Percentiles rank a stretch among this genome's conserved stretches.
Conservation (phyloP, 2,113 vertebrate species). For the Vidua chalybeata region DNA sequence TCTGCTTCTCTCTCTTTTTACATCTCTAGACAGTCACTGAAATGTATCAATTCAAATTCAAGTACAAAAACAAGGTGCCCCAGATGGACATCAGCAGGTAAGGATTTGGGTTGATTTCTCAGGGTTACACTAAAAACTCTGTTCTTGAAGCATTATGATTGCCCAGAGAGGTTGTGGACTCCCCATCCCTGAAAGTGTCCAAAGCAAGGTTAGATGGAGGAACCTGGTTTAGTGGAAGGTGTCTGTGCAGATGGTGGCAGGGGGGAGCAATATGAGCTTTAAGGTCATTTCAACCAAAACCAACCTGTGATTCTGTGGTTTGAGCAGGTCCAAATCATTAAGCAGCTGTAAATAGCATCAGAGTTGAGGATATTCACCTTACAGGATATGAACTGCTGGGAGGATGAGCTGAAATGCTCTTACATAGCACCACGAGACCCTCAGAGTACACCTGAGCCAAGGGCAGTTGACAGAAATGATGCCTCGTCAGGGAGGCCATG, state of each 20-base stretch:
- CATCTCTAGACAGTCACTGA: slow-evolving; percentile 88
- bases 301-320: background rate
- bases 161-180: background rate
- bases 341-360: background rate
- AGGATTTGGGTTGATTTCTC: slow-evolving; percentile 7
- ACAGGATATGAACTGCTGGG: background rate
- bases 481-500: background rate
- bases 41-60: slow-evolving; percentile 91
- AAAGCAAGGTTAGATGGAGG: background rate
- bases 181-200: background rate
- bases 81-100: slow-evolving; percentile 90
- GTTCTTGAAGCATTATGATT: background rate
- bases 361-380: background rate
- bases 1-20: slow-evolving; percentile 18
- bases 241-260: background rate
- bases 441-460: background rate
- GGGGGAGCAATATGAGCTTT: background rate
- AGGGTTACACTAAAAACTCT: background rate
- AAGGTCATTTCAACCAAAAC: background rate
- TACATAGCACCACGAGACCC: background rate
- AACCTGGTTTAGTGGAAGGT: background rate
- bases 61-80: slow-evolving; percentile 79
- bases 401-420: background rate
- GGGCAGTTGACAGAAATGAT: background rate
- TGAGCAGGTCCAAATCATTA: background rate